Conservation (phyloP, 2,113 vertebrate species). For the Neogobius melanostomus region DNA sequence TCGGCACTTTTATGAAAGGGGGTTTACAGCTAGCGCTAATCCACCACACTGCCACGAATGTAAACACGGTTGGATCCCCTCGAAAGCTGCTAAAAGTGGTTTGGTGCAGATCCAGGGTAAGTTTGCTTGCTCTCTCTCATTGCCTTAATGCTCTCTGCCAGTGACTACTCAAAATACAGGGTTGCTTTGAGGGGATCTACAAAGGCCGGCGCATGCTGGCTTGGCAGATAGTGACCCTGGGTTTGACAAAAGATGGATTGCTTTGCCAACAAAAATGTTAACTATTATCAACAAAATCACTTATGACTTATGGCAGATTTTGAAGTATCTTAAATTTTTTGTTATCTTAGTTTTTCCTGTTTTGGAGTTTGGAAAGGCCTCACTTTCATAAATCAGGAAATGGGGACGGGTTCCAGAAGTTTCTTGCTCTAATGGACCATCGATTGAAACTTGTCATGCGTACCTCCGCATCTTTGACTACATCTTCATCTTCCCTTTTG, state of each 20-base stretch:
- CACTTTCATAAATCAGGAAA: too few species aligned
- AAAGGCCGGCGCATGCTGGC: constrained; percentile 31
- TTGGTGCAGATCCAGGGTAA: constrained; percentile 13
- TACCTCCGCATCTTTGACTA: too few species aligned
- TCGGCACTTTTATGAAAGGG: constrained; percentile 53
- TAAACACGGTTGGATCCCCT: constrained; percentile 61
- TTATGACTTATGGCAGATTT: too few species aligned
- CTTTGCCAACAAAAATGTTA: too few species aligned
- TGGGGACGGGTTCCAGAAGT: too few species aligned
- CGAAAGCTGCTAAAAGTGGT: constrained; percentile 62
- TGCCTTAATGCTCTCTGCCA: neutral
- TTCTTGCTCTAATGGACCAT: too few species aligned
- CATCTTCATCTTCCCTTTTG: too few species aligned
- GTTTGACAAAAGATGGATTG: neutral
- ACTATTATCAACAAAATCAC: too few species aligned
- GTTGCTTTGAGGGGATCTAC: constrained; percentile 27
- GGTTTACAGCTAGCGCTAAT: constrained; percentile 53
- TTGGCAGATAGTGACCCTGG: neutral
- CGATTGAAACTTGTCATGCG: too few species aligned
- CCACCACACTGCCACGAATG: constrained; percentile 45
- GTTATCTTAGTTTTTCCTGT: too few species aligned
- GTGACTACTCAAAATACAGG: constrained; percentile 25
- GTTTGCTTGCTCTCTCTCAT: constrained; percentile 2
- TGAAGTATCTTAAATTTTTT: too few species aligned
- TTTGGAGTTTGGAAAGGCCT: too few species aligned